Evolutionary conservation across 2,888 invertebrate species (phyloP), one percentile per base, ranked within the genome.

Genomic region (Apoderus coryli): DNA sequence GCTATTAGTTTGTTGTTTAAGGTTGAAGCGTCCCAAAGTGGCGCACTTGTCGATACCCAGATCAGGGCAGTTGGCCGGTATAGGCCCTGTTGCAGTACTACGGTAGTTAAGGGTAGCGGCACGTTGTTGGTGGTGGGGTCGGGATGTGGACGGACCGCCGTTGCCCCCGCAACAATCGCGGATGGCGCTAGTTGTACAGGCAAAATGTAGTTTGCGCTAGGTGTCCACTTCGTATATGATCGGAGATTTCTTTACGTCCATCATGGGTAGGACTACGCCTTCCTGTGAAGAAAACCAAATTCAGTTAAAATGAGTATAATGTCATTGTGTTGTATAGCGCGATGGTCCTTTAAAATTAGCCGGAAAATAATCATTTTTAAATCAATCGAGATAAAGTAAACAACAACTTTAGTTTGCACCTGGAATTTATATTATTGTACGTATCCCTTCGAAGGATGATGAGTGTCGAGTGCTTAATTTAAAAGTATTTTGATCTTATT

Each of bases 211-310:
- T 57, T 55, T 57, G 56, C 57, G 59, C 61, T 63, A 64, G 52
- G 61, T 62, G 46, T 63, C 64, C 47, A 61, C 61, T 45, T 69
- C 68, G 60, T 66, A 69, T 47, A 63, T 63, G 46, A 67, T 60
- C 41, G 69, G 60, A 1, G 64, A 67, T 58, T 72, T 72, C 55
- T 72, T 67, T 60, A 71, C 59, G 53, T 72, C 73, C 54, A 69
- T 67, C 69, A 73, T 69, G 42, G 70, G 71, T 44, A 72, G 54
- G 40, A 69, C 64, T 33, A 69, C 66, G 44, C 68, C 65, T 53
- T 71, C 72, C 69, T 71, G 61, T 5, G 50, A 49, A 24, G 32
- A 32, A n/a, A n/a, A n/a, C n/a, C n/a, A n/a, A n/a, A n/a, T n/a
- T n/a, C n/a, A n/a, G n/a, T n/a, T n/a, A n/a, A n/a, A n/a, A n/a